phyloP scores from a whole-genome alignment of 1,140 invertebrate species.

The Platyscapa corneri region DNA sequence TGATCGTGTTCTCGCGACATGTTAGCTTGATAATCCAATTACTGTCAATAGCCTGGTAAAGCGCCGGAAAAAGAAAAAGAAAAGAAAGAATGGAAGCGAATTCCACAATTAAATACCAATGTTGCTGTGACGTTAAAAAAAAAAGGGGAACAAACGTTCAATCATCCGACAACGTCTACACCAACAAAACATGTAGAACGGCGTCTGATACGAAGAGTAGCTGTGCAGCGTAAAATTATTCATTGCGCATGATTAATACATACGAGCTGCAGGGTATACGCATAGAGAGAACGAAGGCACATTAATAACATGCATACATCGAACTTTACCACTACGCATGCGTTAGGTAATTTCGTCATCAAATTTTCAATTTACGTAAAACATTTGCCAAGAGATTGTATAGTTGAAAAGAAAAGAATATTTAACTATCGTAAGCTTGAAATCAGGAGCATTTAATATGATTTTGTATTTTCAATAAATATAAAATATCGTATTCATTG shows the following conservation, averaged over 20 bases:
- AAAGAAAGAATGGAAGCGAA: slow-evolving; percentile 13
- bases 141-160: slow-evolving; percentile 12
- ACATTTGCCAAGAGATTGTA: neutral
- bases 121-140: neutral
- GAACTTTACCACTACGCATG: neutral
- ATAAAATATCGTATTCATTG: no score
- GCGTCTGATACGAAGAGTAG: neutral
- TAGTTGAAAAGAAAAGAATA: neutral
- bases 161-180: slow-evolving; percentile 39
- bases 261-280: neutral
- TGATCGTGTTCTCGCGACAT: slow-evolving; percentile 7
- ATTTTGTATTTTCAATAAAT: no score
- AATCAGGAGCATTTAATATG: no score
- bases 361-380: neutral
- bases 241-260: slow-evolving; percentile 50
- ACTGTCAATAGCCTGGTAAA: slow-evolving; percentile 44
- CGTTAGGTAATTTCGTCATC: neutral
- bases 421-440: no score
- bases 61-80: neutral
- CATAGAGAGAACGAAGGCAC: neutral
- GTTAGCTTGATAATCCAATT: slow-evolving; percentile 48
- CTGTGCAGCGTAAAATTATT: slow-evolving; percentile 35
- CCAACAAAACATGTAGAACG: slow-evolving; percentile 1
- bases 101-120: slow-evolving; percentile 42
- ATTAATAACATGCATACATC: neutral